phyloP scores from a whole-genome alignment of 1,140 invertebrate genomes.

The Drosophila nigromelanica region DNA sequence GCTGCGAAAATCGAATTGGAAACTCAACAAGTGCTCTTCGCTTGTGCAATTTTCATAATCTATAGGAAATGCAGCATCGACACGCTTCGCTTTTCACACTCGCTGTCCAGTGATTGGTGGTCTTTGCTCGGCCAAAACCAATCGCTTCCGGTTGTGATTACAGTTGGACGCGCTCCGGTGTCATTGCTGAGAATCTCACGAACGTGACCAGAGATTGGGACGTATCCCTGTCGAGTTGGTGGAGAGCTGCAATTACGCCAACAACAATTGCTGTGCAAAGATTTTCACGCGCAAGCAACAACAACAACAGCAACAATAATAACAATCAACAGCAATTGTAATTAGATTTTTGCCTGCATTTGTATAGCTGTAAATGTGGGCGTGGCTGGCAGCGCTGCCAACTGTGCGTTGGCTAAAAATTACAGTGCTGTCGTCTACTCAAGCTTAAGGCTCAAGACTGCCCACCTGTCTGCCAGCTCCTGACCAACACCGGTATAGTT shows the following conservation, averaged over 20 bases:
- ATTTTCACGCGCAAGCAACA: constrained; percentile 65
- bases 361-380: constrained; percentile 50
- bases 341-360: constrained; percentile 28
- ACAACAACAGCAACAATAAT: constrained; percentile 8
- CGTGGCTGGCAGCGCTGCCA: constrained; percentile 43
- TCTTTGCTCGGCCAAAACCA: constrained; percentile 14
- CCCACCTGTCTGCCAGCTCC: constrained; percentile 34
- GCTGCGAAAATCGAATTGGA: background rate
- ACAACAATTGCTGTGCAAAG: constrained; percentile 46
- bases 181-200: constrained; percentile 52
- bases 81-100: constrained; percentile 49
- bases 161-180: constrained; percentile 11
- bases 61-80: constrained; percentile 37
- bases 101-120: constrained; percentile 27
- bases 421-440: constrained; percentile 45
- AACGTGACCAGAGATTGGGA: constrained; percentile 52
- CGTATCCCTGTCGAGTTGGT: background rate
- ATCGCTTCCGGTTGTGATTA: constrained; percentile 52
- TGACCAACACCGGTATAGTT: too few relatives aligned
- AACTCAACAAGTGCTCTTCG: constrained; percentile 16
- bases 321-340: constrained; percentile 31
- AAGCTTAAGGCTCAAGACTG: constrained; percentile 17
- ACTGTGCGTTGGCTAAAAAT: constrained; percentile 40
- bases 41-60: constrained; percentile 44
- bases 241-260: constrained; percentile 44